Percentiles rank a stretch among this genome's conserved stretches.
phyloP scores from a whole-genome alignment of 2,888 invertebrate species.

The Lordiphosa fenestrarum region DNA sequence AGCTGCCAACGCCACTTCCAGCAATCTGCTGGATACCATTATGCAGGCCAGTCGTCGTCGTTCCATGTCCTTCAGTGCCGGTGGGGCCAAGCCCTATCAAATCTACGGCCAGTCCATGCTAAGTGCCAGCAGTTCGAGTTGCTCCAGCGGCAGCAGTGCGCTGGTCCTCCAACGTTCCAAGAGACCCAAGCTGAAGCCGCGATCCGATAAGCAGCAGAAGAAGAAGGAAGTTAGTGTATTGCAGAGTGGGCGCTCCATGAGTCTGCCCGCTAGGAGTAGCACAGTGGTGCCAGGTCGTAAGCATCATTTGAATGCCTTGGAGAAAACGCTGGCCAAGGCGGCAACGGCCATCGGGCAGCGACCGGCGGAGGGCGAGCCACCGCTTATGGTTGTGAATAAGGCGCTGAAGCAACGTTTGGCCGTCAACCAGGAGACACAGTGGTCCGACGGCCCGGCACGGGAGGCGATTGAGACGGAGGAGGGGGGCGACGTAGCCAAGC shows the following conservation, averaged over 20 bases:
- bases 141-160: not conserved
- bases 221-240: constrained; percentile 7
- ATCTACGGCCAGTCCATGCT: constrained; percentile 12
- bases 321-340: constrained; percentile 21
- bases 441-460: not conserved
- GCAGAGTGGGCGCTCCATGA: constrained; percentile 41
- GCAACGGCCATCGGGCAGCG: not conserved
- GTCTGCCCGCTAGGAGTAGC: constrained; percentile 34
- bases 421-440: constrained; percentile 11
- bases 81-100: constrained; percentile 15
- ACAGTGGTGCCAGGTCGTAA: constrained; percentile 14
- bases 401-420: constrained; percentile 41
- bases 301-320: constrained; percentile 39
- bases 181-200: not conserved
- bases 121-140: constrained; percentile 13
- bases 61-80: constrained; percentile 40
- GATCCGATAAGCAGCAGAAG: not conserved
- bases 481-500: not conserved
- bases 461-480: not conserved
- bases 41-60: constrained; percentile 47
- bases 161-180: not conserved
- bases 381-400: constrained; percentile 48
- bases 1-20: constrained; percentile 17
- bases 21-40: constrained; percentile 36
- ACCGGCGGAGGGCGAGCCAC: constrained; percentile 9